A percentile compares a stretch with the other conserved stretches of the same genome.
These are phyloP conservation scores for Scatophagus argus DNA, from an alignment of 2,113 vertebrate species.

Conservation along the genomic window DNA sequence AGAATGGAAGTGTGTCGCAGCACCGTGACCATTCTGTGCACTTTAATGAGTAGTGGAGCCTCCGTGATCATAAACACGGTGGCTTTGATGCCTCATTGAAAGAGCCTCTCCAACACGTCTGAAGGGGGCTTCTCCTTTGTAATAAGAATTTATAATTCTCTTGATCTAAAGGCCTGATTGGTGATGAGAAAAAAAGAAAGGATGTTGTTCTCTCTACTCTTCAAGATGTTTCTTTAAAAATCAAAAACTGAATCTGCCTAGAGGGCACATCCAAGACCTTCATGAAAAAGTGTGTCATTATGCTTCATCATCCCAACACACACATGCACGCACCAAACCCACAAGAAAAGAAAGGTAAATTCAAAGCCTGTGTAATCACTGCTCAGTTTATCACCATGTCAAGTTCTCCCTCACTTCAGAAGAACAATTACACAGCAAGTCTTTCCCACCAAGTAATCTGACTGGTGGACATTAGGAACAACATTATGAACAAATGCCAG, in stretches of 20 bases:
- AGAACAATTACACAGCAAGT: slow-evolving; percentile 57
- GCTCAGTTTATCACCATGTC: slow-evolving; percentile 74
- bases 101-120: slow-evolving; percentile 87
- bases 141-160: slow-evolving; percentile 92
- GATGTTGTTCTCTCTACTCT: slow-evolving; percentile 40
- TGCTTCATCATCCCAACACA: slow-evolving; percentile 39
- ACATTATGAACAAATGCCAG: too few relatives aligned
- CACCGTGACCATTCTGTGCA: slow-evolving; percentile 72
- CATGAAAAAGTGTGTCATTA: slow-evolving; percentile 85
- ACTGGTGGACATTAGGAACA: too few relatives aligned
- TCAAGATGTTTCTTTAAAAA: slow-evolving; percentile 74
- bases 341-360: slow-evolving; percentile 26
- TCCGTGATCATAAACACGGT: slow-evolving; percentile 79
- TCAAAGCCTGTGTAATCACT: slow-evolving; percentile 40
- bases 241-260: slow-evolving; percentile 89
- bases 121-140: slow-evolving; percentile 88
- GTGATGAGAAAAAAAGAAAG: slow-evolving; percentile 74
- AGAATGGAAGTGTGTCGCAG: slow-evolving; percentile 8
- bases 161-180: slow-evolving; percentile 89
- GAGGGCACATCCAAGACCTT: slow-evolving; percentile 85
- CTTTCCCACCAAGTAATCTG: too few relatives aligned
- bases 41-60: slow-evolving; percentile 85
- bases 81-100: slow-evolving; percentile 89
- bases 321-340: too few relatives aligned
- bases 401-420: slow-evolving; percentile 77